Evolutionary conservation across 2,113 vertebrate species (phyloP).

Genomic region (Cyanoramphus novaezelandiae): DNA sequence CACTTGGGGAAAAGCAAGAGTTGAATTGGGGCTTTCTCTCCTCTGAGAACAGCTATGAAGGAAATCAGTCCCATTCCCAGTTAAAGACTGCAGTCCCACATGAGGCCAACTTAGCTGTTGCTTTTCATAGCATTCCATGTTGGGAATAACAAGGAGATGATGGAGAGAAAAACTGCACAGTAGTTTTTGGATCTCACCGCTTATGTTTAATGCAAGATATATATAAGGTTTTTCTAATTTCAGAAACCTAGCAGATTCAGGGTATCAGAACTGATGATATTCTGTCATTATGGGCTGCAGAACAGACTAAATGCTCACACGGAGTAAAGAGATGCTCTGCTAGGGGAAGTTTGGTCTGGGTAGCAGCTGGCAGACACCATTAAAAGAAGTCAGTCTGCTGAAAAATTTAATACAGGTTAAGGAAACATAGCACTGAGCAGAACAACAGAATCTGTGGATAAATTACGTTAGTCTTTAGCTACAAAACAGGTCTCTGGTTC

Average conservation of each 20-base stretch:
- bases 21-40: background rate
- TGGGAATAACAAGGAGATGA: background rate
- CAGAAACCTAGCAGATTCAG: background rate
- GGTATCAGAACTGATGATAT: background rate
- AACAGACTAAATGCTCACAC: background rate
- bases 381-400: background rate
- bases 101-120: rapidly evolving
- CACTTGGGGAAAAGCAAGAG: background rate
- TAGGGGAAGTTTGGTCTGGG: background rate
- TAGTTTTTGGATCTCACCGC: background rate
- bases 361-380: background rate
- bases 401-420: background rate
- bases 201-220: background rate
- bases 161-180: background rate
- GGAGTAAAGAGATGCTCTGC: background rate
- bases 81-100: background rate
- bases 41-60: background rate
- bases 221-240: background rate
- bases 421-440: background rate
- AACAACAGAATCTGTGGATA: background rate
- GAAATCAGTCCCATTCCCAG: background rate
- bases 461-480: background rate
- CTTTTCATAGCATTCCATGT: background rate
- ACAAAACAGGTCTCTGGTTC: background rate
- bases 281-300: background rate